Evolutionary conservation across 2,888 invertebrate genomes (phyloP).

Genomic region (Lordiphosa andalusiaca): DNA sequence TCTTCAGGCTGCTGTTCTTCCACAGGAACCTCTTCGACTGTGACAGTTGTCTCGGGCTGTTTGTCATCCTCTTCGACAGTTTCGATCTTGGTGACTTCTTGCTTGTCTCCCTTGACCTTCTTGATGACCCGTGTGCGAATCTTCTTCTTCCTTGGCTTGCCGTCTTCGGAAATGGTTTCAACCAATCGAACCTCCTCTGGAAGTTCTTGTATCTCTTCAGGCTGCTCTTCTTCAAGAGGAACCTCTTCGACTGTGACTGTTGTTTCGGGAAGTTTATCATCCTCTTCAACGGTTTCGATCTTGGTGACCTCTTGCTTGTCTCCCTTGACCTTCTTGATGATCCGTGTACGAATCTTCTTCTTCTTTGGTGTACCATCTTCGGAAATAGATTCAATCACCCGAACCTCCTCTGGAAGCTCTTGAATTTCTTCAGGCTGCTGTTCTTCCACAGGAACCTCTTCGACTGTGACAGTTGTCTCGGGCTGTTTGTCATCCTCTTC

Average conservation of each 20-base stretch:
- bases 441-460: conserved; percentile 25
- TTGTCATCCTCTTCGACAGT: conserved; percentile 40
- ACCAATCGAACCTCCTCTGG: conserved; percentile 28
- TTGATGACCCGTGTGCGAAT: conserved; percentile 39
- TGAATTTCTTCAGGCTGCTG: conserved; percentile 18
- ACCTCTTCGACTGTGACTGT: conserved; percentile 27
- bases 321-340: conserved; percentile 22
- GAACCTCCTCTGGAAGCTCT: conserved; percentile 34
- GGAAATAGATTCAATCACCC: conserved; percentile 20
- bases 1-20: conserved; percentile 16
- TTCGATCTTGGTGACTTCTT: conserved; percentile 40
- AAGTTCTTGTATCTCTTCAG: conserved; percentile 18
- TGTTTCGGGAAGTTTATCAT: conserved; percentile 29
- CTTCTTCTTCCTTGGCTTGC: conserved; percentile 30
- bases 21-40: conserved; percentile 26
- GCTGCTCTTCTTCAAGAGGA: conserved; percentile 19
- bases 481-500: conserved; percentile 35
- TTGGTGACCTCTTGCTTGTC: conserved; percentile 23
- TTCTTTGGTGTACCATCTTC: conserved; percentile 25
- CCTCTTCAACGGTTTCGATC: conserved; percentile 31
- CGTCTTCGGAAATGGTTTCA: conserved; percentile 25
- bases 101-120: conserved; percentile 39
- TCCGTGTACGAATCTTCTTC: conserved; percentile 19
- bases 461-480: conserved; percentile 32
- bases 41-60: conserved; percentile 31